A percentile compares a stretch with the other conserved stretches of the same genome.
phyloP scores from a whole-genome alignment of 2,888 invertebrate genomes.

The Catocala fraxini region DNA sequence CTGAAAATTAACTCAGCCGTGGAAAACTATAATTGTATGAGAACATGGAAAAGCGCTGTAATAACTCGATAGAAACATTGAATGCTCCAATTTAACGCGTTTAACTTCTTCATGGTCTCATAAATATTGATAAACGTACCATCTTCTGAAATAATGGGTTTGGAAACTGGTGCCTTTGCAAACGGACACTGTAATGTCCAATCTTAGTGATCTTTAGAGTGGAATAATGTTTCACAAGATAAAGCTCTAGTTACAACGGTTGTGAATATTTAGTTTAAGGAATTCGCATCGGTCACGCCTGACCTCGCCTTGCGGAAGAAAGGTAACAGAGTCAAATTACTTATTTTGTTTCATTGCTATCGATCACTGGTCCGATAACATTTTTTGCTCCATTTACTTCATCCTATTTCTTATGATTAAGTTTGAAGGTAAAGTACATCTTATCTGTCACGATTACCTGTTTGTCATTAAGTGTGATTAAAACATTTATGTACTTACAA shows the following conservation, averaged over 20 bases:
- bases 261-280: slow-evolving; percentile 66
- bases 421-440: slow-evolving; percentile 39
- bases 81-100: slow-evolving; percentile 62
- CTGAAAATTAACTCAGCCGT: slow-evolving; percentile 36
- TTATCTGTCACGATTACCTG: slow-evolving; percentile 21
- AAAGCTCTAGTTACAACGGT: slow-evolving; percentile 54
- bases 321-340: slow-evolving; percentile 71
- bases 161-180: slow-evolving; percentile 41
- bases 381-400: slow-evolving; percentile 67
- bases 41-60: slow-evolving; percentile 47
- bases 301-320: slow-evolving; percentile 84
- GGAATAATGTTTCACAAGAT: slow-evolving; percentile 40
- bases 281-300: slow-evolving; percentile 78
- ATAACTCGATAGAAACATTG: slow-evolving; percentile 48
- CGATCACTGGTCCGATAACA: slow-evolving; percentile 60
- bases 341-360: slow-evolving; percentile 76
- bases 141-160: slow-evolving; percentile 48
- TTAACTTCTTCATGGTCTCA: slow-evolving; percentile 68
- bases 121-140: slow-evolving; percentile 53
- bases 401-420: slow-evolving; percentile 47
- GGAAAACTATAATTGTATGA: slow-evolving; percentile 46
- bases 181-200: slow-evolving; percentile 45
- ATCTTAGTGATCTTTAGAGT: slow-evolving; percentile 44
- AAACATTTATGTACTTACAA: not conserved
- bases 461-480: slow-evolving; percentile 5